Evolutionary conservation across 1,140 invertebrate genomes (phyloP).

Genomic region (Saccostrea cuccullata): DNA sequence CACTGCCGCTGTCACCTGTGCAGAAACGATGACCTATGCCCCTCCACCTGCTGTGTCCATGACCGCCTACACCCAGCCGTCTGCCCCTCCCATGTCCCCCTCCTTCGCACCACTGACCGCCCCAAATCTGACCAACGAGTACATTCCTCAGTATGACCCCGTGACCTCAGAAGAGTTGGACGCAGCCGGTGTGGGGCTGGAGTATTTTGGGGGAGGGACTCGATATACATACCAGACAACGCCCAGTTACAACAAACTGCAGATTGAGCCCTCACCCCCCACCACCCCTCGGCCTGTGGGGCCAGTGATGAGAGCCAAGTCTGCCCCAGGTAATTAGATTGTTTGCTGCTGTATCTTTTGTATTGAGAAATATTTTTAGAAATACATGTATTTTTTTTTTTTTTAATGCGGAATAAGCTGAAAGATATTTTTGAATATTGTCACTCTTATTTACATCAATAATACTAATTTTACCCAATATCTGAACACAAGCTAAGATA

Average conservation of each 20-base stretch:
- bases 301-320: slow-evolving; percentile 64
- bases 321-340: slow-evolving; percentile 68
- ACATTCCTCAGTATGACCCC: slow-evolving; percentile 33
- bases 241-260: slow-evolving; percentile 67
- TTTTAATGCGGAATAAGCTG: too few species aligned
- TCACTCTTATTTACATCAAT: too few species aligned
- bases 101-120: slow-evolving; percentile 14
- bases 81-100: slow-evolving; percentile 25
- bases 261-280: slow-evolving; percentile 66
- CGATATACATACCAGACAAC: slow-evolving; percentile 68
- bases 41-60: not conserved
- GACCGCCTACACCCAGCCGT: not conserved
- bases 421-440: too few species aligned
- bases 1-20: not conserved
- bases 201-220: slow-evolving; percentile 46
- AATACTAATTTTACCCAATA: too few species aligned
- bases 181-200: slow-evolving; percentile 20
- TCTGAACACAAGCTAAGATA: not conserved
- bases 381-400: too few species aligned
- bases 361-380: too few species aligned
- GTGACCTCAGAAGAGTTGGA: slow-evolving; percentile 1
- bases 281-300: slow-evolving; percentile 61
- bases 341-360: too few species aligned
- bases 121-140: slow-evolving; percentile 42
- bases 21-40: not conserved